Base-by-base conservation (phyloP, 1,140 invertebrate genomes). In the Coptotermes formosanus region DNA sequence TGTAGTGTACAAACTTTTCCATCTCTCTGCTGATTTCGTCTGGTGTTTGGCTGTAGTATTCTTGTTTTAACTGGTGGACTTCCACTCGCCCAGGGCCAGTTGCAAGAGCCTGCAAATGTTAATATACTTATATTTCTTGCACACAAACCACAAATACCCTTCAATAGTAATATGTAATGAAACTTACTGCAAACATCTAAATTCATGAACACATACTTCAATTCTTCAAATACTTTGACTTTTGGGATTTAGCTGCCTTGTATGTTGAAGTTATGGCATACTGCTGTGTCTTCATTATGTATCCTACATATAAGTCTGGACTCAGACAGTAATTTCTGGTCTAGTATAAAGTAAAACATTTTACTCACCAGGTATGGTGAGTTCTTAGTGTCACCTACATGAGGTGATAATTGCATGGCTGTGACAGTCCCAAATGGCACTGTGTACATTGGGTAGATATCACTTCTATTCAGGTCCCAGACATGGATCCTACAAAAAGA, bases 11-110 rank as follows among this genome's bases (percentile, higher is more conserved):
- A n/a, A 75, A 75, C 25, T 75, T 75, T 0, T 75, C n/a, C 2
- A 75, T 4, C 8, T 75, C 64, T 9, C 64, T 75, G 64, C 14
- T 14, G 8, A 14, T 16, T 75, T 90, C 90, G 86, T 93, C 91
- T 55, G 89, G 89, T 85, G 91, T 89, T 1, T 91, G 89, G n/a
- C 91, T 91, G 59, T 88, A 89, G 84, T 90, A 91, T 87, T 92
- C 91, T 85, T 91, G 90, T 87, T 91, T 92, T 38, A 93, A 87
- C 88, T 90, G 92, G 85, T 92, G 90, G 45, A 92, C 88, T 87
- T 92, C 91, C 30, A 92, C 88, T 19, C 88, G 88, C 14, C 92
- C 92, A 16, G 88, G 89, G 44, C 90, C 89, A 23, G 89, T 90
- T 38, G 90, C 91, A 85, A 92, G 86, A n/a, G 91, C 89, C 91